Evolutionary conservation across 2,888 invertebrate species (phyloP).

Genomic region (Xylophagus ater): DNA sequence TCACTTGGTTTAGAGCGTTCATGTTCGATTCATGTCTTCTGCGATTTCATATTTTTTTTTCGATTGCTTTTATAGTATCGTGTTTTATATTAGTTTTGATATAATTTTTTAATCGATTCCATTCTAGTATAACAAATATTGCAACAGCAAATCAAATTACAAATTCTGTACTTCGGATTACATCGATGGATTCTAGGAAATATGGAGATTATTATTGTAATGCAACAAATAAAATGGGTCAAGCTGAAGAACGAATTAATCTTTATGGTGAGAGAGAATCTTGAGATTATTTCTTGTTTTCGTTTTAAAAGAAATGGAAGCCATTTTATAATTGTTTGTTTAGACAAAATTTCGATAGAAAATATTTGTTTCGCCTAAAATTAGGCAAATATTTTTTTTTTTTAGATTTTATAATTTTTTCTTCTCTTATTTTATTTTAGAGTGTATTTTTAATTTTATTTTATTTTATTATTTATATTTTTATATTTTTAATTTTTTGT

Average conservation of each 20-base stretch:
- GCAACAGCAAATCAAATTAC: slow-evolving; percentile 35
- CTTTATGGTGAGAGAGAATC: slow-evolving; percentile 24
- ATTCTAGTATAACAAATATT: slow-evolving; percentile 30
- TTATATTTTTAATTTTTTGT: slow-evolving; percentile 4
- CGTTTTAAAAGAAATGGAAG: background rate
- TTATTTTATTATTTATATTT: no score
- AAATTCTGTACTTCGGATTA: slow-evolving; percentile 33
- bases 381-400: background rate
- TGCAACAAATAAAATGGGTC: slow-evolving; percentile 37
- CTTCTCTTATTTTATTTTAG: background rate
- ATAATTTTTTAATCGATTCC: slow-evolving; percentile 30
- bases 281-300: background rate
- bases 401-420: background rate
- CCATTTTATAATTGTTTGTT: background rate
- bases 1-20: no score
- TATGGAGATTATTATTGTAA: slow-evolving; percentile 37
- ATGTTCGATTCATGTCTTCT: no score
- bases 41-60: no score
- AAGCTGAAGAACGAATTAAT: slow-evolving; percentile 33
- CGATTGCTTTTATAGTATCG: no score
- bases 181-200: slow-evolving; percentile 28
- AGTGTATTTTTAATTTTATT: slow-evolving; percentile 1
- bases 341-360: background rate
- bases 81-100: no score
- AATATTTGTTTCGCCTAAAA: background rate